phyloP scores from a whole-genome alignment of 1,140 invertebrate genomes.

The Plutomurus gul region DNA sequence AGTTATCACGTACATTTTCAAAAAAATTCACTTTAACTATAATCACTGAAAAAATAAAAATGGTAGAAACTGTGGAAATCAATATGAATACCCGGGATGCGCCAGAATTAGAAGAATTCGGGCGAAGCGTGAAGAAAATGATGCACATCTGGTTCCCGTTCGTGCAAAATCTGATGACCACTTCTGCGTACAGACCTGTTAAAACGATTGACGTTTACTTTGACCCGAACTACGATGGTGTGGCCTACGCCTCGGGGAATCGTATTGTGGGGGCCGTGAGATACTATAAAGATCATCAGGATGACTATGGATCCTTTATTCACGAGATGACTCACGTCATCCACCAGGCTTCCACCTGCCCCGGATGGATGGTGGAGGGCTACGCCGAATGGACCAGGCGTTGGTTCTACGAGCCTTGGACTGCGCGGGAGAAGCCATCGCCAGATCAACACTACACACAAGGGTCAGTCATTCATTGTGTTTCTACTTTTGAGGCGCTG shows the following conservation, averaged over 20 bases:
- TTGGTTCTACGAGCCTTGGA: constrained; percentile 43
- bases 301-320: constrained; percentile 47
- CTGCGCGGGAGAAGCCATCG: constrained; percentile 35
- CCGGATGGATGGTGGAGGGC: constrained; percentile 45
- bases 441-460: constrained; percentile 23
- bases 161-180: background rate
- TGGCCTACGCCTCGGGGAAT: constrained; percentile 43
- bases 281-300: constrained; percentile 41
- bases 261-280: constrained; percentile 43
- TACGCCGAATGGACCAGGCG: constrained; percentile 46
- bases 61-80: background rate
- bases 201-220: constrained; percentile 39
- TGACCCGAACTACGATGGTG: constrained; percentile 51
- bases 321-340: constrained; percentile 52
- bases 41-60: too few relatives aligned
- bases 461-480: too few relatives aligned
- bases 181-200: constrained; percentile 28
- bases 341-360: constrained; percentile 27
- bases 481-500: too few relatives aligned
- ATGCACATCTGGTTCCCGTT: constrained; percentile 34
- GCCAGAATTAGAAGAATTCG: constrained; percentile 37
- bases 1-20: too few relatives aligned
- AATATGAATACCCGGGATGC: constrained; percentile 7
- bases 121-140: background rate
- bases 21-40: too few relatives aligned